Evolutionary conservation across 2,888 invertebrate species (phyloP).

Genomic region (Lacanobia oleracea): DNA sequence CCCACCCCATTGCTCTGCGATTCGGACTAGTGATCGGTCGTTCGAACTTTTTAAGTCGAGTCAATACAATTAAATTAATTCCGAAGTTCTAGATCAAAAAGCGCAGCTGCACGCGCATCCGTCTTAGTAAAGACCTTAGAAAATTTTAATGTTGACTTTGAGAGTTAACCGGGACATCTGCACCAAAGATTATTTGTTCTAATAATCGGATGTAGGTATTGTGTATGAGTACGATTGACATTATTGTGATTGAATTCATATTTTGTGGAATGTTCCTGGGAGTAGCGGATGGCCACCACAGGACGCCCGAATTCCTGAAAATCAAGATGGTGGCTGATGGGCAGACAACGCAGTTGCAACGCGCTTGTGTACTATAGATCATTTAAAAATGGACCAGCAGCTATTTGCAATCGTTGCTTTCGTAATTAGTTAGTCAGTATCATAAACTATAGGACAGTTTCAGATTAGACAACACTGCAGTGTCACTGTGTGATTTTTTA

Average conservation of each 20-base stretch:
- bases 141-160: slow-evolving; percentile 1
- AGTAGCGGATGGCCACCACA: background rate
- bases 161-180: background rate
- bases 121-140: background rate
- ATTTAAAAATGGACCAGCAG: background rate
- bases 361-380: background rate
- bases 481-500: background rate
- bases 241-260: background rate
- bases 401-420: background rate
- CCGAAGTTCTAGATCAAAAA: background rate
- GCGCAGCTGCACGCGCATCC: background rate
- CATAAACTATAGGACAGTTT: background rate
- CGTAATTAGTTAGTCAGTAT: background rate
- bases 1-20: background rate
- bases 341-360: background rate
- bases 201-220: background rate
- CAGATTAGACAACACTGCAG: background rate
- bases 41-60: background rate
- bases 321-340: slow-evolving; percentile 12
- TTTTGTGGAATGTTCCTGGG: background rate
- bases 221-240: background rate
- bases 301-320: background rate
- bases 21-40: background rate
- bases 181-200: background rate
- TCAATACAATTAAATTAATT: background rate